Evolutionary conservation across 2,888 invertebrate genomes (phyloP).

Genomic region (Bhutanitis thaidina): DNA sequence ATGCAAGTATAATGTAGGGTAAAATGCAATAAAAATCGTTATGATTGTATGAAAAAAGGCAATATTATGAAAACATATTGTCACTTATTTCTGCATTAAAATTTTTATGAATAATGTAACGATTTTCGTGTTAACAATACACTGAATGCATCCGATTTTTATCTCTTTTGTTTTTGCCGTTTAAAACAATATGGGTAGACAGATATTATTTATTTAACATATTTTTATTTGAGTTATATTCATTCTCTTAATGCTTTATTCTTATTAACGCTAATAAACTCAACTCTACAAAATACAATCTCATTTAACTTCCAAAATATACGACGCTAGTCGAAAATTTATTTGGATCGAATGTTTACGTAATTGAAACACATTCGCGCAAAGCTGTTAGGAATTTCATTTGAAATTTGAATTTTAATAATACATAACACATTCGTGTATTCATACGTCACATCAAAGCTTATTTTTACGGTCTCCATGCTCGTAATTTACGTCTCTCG

Average conservation of each 20-base stretch:
- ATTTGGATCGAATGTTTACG: constrained; percentile 28
- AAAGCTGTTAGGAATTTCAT: constrained; percentile 45
- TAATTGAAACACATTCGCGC: constrained; percentile 31
- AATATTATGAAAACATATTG: constrained; percentile 54
- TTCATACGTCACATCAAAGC: constrained; percentile 73
- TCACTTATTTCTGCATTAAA: constrained; percentile 68
- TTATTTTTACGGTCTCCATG: constrained; percentile 65
- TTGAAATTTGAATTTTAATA: constrained; percentile 69
- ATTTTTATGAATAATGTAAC: constrained; percentile 75
- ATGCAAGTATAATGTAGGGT: too few relatives aligned
- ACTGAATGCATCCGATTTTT: constrained; percentile 27
- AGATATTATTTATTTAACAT: not conserved
- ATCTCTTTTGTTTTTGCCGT: constrained; percentile 28
- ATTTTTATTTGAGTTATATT: not conserved
- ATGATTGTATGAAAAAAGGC: too few relatives aligned
- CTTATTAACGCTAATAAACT: not conserved
- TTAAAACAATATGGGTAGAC: constrained; percentile 24
- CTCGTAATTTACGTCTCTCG: constrained; percentile 75
- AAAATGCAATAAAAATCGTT: too few relatives aligned
- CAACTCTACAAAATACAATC: not conserved
- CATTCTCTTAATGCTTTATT: not conserved
- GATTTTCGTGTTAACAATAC: constrained; percentile 50
- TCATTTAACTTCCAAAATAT: constrained; percentile 1
- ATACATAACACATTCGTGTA: constrained; percentile 62
- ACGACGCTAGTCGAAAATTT: constrained; percentile 15